Percentiles rank a stretch among this genome's conserved stretches.
phyloP scores from a whole-genome alignment of 2,797 vertebrate genomes.

The Danio tinwini region DNA sequence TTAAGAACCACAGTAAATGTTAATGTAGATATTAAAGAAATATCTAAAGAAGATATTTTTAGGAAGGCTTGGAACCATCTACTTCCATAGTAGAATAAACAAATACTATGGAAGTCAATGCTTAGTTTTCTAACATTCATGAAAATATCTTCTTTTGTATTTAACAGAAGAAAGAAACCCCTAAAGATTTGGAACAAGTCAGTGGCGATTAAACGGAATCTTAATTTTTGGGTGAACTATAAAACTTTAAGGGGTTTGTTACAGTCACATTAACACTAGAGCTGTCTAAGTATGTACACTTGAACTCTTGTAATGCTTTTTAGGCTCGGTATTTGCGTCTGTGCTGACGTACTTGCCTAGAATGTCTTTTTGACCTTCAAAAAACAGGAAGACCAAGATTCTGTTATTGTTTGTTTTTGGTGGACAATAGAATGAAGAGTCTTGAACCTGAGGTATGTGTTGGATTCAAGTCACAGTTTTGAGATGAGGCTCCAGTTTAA shows the following conservation, averaged over 20 bases:
- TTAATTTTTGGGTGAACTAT: neutral
- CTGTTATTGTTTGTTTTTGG: conserved; percentile 44
- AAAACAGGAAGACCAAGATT: conserved; percentile 18
- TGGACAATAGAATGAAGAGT: conserved; percentile 54
- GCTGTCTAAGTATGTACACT: neutral
- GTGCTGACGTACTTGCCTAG: neutral
- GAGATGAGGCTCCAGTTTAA: neutral
- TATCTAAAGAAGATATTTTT: too few species aligned
- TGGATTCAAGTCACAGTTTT: conserved; percentile 1
- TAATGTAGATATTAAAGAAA: neutral
- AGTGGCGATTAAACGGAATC: too few species aligned
- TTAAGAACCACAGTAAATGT: neutral
- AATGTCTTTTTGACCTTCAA: conserved; percentile 17
- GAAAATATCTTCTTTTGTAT: too few species aligned
- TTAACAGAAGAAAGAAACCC: too few species aligned
- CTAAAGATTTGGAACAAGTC: too few species aligned
- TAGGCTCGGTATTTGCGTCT: neutral
- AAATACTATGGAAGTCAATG: too few species aligned
- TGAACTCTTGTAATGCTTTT: neutral
- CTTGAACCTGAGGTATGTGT: conserved; percentile 46
- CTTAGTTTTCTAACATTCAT: too few species aligned
- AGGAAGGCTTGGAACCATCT: too few species aligned
- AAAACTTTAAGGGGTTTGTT: neutral
- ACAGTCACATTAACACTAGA: neutral
- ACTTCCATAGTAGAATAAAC: too few species aligned